Conservation (phyloP, 2,113 vertebrate genomes). For the Cricetomys ansorgei region DNA sequence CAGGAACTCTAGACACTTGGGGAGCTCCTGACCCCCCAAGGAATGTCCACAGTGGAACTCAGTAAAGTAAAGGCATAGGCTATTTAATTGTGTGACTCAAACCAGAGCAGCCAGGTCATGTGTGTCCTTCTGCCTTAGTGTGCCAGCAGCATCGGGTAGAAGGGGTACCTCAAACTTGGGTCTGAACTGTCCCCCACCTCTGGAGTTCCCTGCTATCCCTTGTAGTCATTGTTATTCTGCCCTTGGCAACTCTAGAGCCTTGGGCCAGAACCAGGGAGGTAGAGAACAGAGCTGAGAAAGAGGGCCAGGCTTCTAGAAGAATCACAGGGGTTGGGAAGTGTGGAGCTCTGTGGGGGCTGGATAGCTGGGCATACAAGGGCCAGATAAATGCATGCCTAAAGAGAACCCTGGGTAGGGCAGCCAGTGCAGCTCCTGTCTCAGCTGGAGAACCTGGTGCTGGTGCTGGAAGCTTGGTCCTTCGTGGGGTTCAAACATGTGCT, state of each 20-base stretch:
- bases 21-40: neutral
- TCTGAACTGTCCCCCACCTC: neutral
- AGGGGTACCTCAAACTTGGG: neutral
- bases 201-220: neutral
- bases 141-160: neutral
- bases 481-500: neutral
- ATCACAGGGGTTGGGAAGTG: rapidly evolving
- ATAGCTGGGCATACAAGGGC: neutral
- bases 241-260: neutral
- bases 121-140: neutral
- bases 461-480: neutral
- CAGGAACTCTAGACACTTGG: neutral
- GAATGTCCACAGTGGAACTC: neutral
- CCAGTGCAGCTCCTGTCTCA: neutral
- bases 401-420: neutral
- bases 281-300: neutral
- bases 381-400: neutral
- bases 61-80: neutral
- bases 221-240: neutral
- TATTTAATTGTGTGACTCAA: neutral
- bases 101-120: neutral
- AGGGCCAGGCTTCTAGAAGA: neutral
- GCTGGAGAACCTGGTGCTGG: neutral
- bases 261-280: neutral
- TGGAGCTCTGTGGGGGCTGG: neutral